Conservation (phyloP, 2,797 vertebrate genomes). For the Numenius phaeopus region DNA sequence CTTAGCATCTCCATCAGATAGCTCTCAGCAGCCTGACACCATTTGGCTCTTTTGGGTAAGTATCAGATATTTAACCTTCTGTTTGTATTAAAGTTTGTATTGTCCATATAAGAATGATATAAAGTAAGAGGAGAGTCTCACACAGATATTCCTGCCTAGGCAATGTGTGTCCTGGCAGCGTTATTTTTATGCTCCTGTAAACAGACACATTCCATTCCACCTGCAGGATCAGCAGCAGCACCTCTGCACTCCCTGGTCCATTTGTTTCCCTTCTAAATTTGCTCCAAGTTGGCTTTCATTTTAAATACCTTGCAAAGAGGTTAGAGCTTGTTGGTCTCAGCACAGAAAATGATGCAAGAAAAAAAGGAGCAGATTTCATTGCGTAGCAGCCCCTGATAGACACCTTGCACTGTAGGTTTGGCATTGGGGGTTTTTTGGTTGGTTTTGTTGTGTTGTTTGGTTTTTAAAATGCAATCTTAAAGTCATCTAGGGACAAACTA, state of each 20-base stretch:
- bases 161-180: rapidly evolving
- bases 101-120: rapidly evolving
- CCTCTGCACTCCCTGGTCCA: rapidly evolving
- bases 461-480: not conserved
- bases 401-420: not conserved
- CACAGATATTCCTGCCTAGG: not conserved
- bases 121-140: not conserved
- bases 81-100: not conserved
- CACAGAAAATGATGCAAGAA: not conserved
- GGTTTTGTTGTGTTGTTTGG: not conserved
- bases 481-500: not conserved
- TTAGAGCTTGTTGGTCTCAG: not conserved
- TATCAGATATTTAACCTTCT: not conserved
- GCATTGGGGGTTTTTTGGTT: not conserved
- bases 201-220: not conserved
- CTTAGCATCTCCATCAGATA: not conserved
- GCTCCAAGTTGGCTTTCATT: not conserved
- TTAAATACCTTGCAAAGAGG: not conserved
- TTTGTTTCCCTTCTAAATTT: not conserved
- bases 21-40: not conserved
- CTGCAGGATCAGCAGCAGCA: not conserved
- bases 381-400: not conserved
- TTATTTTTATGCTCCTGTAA: slow-evolving; percentile 16
- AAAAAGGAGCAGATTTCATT: not conserved
- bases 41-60: not conserved